A percentile compares a stretch with the other conserved stretches of the same genome.
Conservation (phyloP, 2,888 invertebrate genomes). For the Dermolepida albohirtum region DNA sequence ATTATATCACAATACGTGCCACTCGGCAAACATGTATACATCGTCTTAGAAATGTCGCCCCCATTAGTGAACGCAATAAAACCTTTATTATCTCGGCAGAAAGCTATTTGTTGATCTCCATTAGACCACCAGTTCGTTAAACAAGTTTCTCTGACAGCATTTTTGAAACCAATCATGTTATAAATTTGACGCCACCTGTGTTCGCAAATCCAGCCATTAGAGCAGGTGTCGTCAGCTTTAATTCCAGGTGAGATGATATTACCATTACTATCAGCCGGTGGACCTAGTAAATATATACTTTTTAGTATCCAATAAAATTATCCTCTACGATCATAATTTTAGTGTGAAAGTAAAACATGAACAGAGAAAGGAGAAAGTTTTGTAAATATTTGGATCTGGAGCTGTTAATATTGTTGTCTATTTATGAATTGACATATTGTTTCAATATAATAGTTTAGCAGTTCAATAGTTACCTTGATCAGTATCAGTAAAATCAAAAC, state of each 20-base stretch:
- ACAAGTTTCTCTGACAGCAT: conserved; percentile 71
- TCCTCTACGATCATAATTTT: no score
- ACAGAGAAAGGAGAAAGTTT: no score
- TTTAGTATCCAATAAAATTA: no score
- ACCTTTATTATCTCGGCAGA: conserved; percentile 76
- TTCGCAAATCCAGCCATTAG: conserved; percentile 85
- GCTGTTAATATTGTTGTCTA: no score
- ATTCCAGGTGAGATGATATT: conserved; percentile 74
- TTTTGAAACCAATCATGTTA: conserved; percentile 83
- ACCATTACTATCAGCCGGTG: conserved; percentile 74
- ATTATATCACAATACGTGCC: conserved; percentile 90
- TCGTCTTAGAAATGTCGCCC: conserved; percentile 69
- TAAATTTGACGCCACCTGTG: conserved; percentile 87
- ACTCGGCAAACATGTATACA: conserved; percentile 78
- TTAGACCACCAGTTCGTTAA: conserved; percentile 78
- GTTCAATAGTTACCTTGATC: conserved; percentile 59
- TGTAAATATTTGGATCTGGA: no score
- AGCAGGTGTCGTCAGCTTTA: conserved; percentile 74
- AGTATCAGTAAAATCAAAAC: conserved; percentile 75
- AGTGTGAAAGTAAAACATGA: no score
- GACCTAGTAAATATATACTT: conserved; percentile 62
- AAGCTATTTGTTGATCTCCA: conserved; percentile 81
- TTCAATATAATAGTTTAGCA: no score
- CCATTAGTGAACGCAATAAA: conserved; percentile 77
- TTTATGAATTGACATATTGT: no score